Base-by-base conservation (phyloP, 2,888 invertebrate species). In the Drosophila koepferae region DNA sequence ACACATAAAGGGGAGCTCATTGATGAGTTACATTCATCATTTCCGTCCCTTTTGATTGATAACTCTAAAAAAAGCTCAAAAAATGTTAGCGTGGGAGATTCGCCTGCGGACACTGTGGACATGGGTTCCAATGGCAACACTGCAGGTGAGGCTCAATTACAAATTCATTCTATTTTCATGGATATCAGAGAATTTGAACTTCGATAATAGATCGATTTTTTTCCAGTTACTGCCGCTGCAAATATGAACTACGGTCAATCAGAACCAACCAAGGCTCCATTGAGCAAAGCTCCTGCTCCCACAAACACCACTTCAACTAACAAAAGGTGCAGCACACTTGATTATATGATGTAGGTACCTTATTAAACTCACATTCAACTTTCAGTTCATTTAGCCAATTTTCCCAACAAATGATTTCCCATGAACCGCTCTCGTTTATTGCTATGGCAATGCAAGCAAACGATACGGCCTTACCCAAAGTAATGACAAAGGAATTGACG, bases 341-440 rank as follows among this genome's bases (percentile, higher is more conserved):
- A 36, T 34, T 3, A 20, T 6, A 2, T 20, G 1, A 28, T 40
- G 20, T 20, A 44, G n/a, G 2, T 54, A 2, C 16, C 10, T 20
- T 2, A 14, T 10, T n/a, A 8, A 43, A 44, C 20, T 36, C 0
- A 23, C 4, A 10, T 2, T 54, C 36, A 14, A n/a, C 6, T 6
- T 43, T 23, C 20, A 8, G 1, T 16, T 9, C 36, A 23, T 18
- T 23, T 18, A 49, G 61, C 41, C 40, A 58, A 28, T 10, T 2
- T 9, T 10, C 49, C 8, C 38, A 43, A 10, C 20, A 36, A 31
- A 1, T 28, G 23, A 6, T 5, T 44, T 16, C 20, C 8, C 31
- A 60, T 6, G 51, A 51, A 1, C 49, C 72, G 0, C 60, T 72
- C 6, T 46, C 18, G 1, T 20, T 63, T 8, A 72, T 71, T 28